Conservation (phyloP, 2,797 vertebrate species). For the Alauda arvensis region DNA sequence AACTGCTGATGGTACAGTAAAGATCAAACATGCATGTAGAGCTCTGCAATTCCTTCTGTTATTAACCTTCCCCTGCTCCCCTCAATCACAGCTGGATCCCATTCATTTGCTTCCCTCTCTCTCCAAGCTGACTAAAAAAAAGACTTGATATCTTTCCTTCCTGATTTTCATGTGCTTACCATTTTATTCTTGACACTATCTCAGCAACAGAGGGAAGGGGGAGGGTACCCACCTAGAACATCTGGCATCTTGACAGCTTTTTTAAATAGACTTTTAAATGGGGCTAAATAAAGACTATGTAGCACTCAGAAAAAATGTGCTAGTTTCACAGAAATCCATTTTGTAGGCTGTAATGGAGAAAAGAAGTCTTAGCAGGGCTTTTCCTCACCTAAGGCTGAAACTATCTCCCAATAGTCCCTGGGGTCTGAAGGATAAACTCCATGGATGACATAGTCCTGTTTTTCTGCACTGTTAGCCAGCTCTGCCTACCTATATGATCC, state of each 20-base stretch:
- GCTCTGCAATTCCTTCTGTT: constrained; percentile 33
- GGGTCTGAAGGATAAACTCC: not conserved
- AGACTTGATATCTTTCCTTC: constrained; percentile 30
- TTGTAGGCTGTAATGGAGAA: not conserved
- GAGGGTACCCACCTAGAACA: constrained; percentile 48
- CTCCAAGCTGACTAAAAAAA: constrained; percentile 37
- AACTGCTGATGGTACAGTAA: constrained; percentile 51
- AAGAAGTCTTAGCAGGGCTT: not conserved
- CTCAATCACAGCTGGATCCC: constrained; percentile 47
- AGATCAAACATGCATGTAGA: not conserved
- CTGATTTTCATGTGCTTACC: constrained; percentile 43
- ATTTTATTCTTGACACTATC: constrained; percentile 30
- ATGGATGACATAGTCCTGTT: not conserved
- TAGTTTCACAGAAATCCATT: constrained; percentile 34
- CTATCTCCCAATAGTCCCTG: not conserved
- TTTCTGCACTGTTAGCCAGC: not conserved
- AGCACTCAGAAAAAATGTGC: not conserved
- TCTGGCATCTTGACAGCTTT: constrained; percentile 53
- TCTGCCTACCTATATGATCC: not conserved
- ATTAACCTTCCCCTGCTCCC: constrained; percentile 7
- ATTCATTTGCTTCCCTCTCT: constrained; percentile 33
- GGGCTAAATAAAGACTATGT: constrained; percentile 45
- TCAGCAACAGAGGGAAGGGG: constrained; percentile 1
- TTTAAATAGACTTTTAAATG: constrained; percentile 43
- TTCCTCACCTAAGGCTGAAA: constrained; percentile 1